Base-by-base conservation (phyloP, 1,140 invertebrate genomes). In the Whitmania pigra region DNA sequence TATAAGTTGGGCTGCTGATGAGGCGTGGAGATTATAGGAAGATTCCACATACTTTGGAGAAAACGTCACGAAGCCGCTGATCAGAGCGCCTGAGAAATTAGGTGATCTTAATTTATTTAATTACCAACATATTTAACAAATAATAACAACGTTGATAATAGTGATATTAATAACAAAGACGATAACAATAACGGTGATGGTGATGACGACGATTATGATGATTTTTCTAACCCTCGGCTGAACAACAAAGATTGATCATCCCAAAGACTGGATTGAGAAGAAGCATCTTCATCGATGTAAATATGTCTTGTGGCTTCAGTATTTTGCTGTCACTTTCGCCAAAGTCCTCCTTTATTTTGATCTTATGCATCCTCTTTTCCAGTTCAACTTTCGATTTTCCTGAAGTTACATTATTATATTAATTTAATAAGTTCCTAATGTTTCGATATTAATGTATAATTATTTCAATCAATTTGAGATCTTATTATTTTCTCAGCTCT, bases 11-110 rank as follows among this genome's bases (percentile, higher is more conserved):
- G 90, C 89, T 3, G 90, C 88, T 36, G 83, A 84, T 60, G 88
- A 87, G 0, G 90, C 87, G 43, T 85, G 87, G 15, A 91, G 85
- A 75, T 87, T 87, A 76, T 90, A 92, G 81, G 92, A 89, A 79
- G 89, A 90, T 81, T 93, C 89, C 67, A 92, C 89, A 73, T 82
- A 85, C 78, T 92, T 92, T 0, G 90, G 90, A 72, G 90, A 81
- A 77, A 92, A 92, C 0, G 89, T 88, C 0, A 89, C 88, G 77
- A 92, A 90, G 0, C 90, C 90, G 0, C 88, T 86, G 7, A 92
- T 85, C 0, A 91, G 81, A 76, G 91, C 82, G n/a, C 81, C 83
- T 84, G 73, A 25, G 57, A 13, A 31, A 31, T 18, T 63, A 25
- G 22, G 9, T 63, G 18, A 63, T 13, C n/a, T 13, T 2, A 63